Base-by-base conservation (phyloP, 1,140 invertebrate species). In the Antheraea pernyi region DNA sequence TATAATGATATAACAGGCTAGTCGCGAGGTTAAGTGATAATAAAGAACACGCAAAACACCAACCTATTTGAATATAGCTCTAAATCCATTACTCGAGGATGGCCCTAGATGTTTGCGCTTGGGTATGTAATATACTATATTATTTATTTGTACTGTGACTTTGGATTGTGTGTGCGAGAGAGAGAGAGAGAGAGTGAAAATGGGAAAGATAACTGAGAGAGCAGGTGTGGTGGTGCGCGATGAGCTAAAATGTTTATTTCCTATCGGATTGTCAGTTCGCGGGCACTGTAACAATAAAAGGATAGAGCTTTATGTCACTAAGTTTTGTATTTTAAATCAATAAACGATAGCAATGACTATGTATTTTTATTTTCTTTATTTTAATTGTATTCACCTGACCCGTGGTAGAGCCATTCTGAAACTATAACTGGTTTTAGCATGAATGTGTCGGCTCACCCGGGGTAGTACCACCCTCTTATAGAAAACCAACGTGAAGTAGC, bases 311-410 rank as follows among this genome's bases (percentile, higher is more conserved):
- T 91, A 90, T 91, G 88, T 90, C 88, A 91, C 88, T 91, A 92
- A 92, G 88, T 92, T 92, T 92, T 91, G 88, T 92, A 92, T 92
- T 92, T 92, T 92, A 92, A 92, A 92, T 90, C 87, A 91, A 91
- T 91, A 91, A 91, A 91, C 87, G 88, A 91, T 91, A 91, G 89
- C 88, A 91, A 90, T 85, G 86, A 91, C 72, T 71, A 70, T 66
- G 69, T 71, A 59, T 62, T 19, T 62, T 74, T 68, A 53, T 53
- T 53, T 53, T 16, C 16, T 16, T 53, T 53, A 53, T 53, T 53
- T 53, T 53, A 6, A 42, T 8, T 9, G 7, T 42, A 42, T 42
- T 42, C 39, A 42, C 39, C 1, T 42, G 7, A n/a, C n/a, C n/a
- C n/a, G 37, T 39, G 37, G 37, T 39, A 39, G 37, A 39, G 37